Evolutionary conservation across 2,888 invertebrate genomes (phyloP), one percentile per base, ranked within the genome.

Genomic region (Phorcus lineatus): DNA sequence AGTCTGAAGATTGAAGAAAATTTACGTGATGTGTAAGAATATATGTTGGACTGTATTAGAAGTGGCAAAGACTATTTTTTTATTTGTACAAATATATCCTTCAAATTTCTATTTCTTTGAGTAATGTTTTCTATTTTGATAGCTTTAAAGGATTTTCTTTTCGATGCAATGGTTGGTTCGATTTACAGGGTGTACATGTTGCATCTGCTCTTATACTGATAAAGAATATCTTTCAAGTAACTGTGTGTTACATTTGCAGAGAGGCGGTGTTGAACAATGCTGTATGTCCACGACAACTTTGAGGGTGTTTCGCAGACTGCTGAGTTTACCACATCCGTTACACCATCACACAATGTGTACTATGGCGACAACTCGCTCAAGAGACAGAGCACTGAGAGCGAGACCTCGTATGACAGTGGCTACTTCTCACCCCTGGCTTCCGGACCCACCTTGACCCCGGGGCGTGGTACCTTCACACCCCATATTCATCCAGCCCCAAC

Each of bases 351-450:
- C 11, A 24, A 74, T 52, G 74, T 52, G n/a, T 74, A 52, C 52
- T 52, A 24, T 24, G 19, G 52, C n/a, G 40, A 40, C 52, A 74
- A 74, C 40, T 52, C 74, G 16, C 74, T 52, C 24, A 74, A 52
- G 52, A 47, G 52, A 24, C 74, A 74, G 24, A 52, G 52, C 52
- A 17, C 52, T 22, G 82, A 82, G 31, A 62, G 77, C 19, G 85
- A 88, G 74, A 28, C 85, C 24, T 84, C 88, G 2, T 87, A 87
- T 79, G 88, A 89, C 78, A 88, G 88, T 82, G 88, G 88, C 7
- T 87, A 87, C 80, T 79, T 81, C 54, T 81, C 86, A 36, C 83
- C 87, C 9, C 83, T 84, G 16, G 66, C 66, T 31, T 47, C 70
- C 28, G 40, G 54, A 57, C 52, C 77, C 13, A 31, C 57, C 4